Conservation (phyloP, 2,797 vertebrate genomes). For the Ispidina lecontei region DNA sequence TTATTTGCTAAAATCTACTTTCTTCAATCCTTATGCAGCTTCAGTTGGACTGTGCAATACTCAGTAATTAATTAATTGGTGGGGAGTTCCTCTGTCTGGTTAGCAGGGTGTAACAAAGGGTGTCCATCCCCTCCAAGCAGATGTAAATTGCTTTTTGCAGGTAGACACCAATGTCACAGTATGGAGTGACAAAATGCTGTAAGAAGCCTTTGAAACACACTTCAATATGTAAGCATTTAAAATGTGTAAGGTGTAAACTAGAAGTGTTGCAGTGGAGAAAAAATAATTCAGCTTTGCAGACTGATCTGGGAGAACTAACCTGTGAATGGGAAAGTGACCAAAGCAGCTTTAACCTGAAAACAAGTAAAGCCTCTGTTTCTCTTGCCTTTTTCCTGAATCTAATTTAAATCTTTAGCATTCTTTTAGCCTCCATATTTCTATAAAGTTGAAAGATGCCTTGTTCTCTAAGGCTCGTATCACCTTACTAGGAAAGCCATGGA, state of each 20-base stretch:
- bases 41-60: background rate
- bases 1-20: constrained; percentile 44
- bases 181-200: background rate
- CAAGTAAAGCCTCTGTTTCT: constrained; percentile 65
- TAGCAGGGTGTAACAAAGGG: background rate
- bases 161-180: background rate
- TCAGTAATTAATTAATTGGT: background rate
- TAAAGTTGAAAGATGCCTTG: constrained; percentile 56
- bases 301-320: constrained; percentile 59
- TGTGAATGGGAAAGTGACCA: constrained; percentile 67
- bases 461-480: constrained; percentile 8
- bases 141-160: background rate
- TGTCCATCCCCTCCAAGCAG: background rate
- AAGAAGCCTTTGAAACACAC: background rate
- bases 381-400: constrained; percentile 57
- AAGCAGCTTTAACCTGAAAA: constrained; percentile 69
- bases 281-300: constrained; percentile 59
- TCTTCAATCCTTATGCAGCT: background rate
- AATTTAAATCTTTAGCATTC: constrained; percentile 71
- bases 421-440: constrained; percentile 65
- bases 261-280: background rate
- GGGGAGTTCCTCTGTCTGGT: background rate
- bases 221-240: background rate
- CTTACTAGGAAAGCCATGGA: constrained; percentile 49
- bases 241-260: background rate